A percentile compares a stretch with the other conserved stretches of the same genome.
Conservation (phyloP, 2,113 vertebrate genomes). For the Megaleporinus macrocephalus region DNA sequence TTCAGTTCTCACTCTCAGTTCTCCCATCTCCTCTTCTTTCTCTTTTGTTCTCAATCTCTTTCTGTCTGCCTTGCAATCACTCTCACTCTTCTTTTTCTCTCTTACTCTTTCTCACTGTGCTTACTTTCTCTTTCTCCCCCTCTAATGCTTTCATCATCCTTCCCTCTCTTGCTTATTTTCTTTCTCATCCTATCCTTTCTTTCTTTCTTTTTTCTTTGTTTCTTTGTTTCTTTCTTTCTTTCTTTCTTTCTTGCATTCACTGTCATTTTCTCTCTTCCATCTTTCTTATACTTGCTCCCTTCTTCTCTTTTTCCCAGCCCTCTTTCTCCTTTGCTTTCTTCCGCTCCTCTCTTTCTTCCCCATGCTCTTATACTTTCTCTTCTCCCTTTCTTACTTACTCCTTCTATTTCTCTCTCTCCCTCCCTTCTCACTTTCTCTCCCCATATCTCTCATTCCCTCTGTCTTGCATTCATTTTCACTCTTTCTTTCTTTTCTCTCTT, state of each 20-base stretch:
- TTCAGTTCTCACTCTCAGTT: too few species aligned
- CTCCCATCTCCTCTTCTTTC: too few species aligned
- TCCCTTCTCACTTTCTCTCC: too few species aligned
- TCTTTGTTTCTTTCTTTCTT: neutral
- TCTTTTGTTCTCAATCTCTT: neutral
- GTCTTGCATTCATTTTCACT: neutral
- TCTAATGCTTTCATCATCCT: neutral
- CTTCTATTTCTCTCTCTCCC: too few species aligned
- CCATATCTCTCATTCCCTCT: neutral
- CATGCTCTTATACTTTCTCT: too few species aligned
- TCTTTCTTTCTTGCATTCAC: neutral
- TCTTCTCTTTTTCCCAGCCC: too few species aligned
- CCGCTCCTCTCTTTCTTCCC: slow-evolving; percentile 30
- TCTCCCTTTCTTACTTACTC: too few species aligned
- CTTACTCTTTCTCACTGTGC: neutral
- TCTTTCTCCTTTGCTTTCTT: neutral
- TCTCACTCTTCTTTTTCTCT: neutral
- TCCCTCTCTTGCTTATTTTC: neutral
- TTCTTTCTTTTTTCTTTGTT: neutral
- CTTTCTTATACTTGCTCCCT: neutral
- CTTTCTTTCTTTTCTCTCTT: neutral
- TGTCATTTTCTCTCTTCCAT: neutral
- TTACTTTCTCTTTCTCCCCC: neutral
- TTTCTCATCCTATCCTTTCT: neutral
- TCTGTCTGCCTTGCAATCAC: neutral